Evolutionary conservation across 2,113 vertebrate species (phyloP).

Genomic region (Clupea harengus): DNA sequence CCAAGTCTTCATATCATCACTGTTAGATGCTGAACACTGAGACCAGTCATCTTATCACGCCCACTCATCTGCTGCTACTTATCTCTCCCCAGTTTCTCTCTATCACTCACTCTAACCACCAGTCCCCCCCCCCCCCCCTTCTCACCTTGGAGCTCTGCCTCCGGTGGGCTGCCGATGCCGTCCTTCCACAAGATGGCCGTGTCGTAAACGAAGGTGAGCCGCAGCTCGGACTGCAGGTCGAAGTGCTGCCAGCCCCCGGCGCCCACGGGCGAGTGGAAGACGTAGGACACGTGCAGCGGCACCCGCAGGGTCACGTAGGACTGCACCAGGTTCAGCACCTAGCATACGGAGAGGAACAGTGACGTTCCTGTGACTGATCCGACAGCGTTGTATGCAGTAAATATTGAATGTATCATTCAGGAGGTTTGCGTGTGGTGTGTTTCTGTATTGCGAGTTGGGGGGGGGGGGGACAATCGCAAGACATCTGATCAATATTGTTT

Average conservation of each 20-base stretch:
- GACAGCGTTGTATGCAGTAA: too few species aligned
- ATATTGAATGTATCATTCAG: neutral
- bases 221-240: conserved; percentile 80
- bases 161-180: conserved; percentile 80
- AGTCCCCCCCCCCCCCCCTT: neutral
- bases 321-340: conserved; percentile 83
- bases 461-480: too few species aligned
- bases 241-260: conserved; percentile 84
- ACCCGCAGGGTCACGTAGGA: conserved; percentile 83
- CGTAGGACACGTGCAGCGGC: conserved; percentile 80
- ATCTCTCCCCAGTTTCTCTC: too few species aligned
- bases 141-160: conserved; percentile 81
- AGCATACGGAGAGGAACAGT: neutral
- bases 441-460: too few species aligned
- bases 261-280: conserved; percentile 80
- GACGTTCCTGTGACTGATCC: neutral
- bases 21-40: too few species aligned
- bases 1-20: neutral
- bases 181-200: conserved; percentile 87
- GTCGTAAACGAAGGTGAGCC: conserved; percentile 84
- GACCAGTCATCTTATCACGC: too few species aligned
- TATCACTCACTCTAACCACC: neutral
- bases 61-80: too few species aligned
- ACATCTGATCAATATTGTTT: neutral
- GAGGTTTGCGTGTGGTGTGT: neutral